These are phyloP conservation scores for Cyaniris semiargus DNA, from an alignment of 2,888 invertebrate species.

Conservation along the genomic window DNA sequence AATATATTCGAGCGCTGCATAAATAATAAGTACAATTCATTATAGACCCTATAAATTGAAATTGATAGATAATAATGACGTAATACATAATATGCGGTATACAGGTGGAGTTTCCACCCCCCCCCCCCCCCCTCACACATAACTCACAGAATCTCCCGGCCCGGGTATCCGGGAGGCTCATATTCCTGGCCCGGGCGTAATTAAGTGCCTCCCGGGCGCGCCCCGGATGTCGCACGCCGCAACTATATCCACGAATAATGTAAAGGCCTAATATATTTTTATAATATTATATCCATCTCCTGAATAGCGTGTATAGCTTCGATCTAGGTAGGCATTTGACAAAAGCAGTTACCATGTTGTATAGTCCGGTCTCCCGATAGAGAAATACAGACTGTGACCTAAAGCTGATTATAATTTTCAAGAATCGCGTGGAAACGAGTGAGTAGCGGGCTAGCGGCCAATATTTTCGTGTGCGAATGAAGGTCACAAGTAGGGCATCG, in stretches of 20 bases:
- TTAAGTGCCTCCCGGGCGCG: conserved; percentile 50
- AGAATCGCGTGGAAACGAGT: too few relatives aligned
- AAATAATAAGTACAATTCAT: too few relatives aligned
- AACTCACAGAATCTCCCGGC: neutral
- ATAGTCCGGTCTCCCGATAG: too few relatives aligned
- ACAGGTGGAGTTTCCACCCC: neutral
- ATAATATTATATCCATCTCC: neutral
- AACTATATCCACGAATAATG: conserved; percentile 19
- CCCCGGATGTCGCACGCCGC: conserved; percentile 48
- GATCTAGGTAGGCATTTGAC: neutral
- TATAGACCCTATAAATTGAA: neutral
- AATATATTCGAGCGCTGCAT: too few relatives aligned
- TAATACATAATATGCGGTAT: neutral
- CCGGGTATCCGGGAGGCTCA: conserved; percentile 35
- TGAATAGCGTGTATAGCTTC: neutral
- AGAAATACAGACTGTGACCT: too few relatives aligned
- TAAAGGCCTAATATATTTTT: neutral
- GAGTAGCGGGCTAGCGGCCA: too few relatives aligned
- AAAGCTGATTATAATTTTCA: too few relatives aligned
- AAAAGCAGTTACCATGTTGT: neutral
- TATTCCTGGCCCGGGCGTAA: conserved; percentile 50
- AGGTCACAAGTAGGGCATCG: too few relatives aligned
- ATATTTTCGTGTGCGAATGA: too few relatives aligned
- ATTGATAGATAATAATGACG: neutral
- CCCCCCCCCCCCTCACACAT: neutral